Base-by-base conservation (phyloP, 1,140 invertebrate genomes). In the Drosophila sucinea region DNA sequence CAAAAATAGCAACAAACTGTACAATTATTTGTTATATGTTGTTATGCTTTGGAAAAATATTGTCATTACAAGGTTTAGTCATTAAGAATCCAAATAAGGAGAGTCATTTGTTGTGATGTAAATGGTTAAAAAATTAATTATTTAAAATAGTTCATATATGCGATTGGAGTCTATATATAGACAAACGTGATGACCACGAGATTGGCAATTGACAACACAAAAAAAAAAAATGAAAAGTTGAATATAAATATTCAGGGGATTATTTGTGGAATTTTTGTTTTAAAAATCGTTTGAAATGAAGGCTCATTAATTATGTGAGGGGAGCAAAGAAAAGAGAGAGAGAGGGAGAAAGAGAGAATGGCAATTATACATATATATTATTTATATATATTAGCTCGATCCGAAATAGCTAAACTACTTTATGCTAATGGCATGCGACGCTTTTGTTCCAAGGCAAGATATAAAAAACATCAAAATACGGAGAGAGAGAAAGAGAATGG, bases 351-450 rank as follows among this genome's bases (percentile, higher is more conserved):
- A 54, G 62, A 30, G n/a, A 30, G 27, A 30, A 38, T 38, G 56
- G 47, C 23, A 40, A 44, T 35, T 63, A 51, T 51, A 51, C 23
- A 51, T 51, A 51, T 51, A 38, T 11, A 38, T 25, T 51, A 27
- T 51, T 27, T 44, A 6, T 23, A 44, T 51, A 51, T 51, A 51
- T 51, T 27, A 51, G 44, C 44, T 51, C 44, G 63, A 40, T 67
- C 62, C 27, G 54, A 86, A 86, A 86, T 86, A 86, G 84, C 70
- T 40, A 47, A 55, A 77, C 67, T 83, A 77, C 72, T 87, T 89
- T 89, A 87, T 87, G 83, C 79, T 86, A 87, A 86, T 86, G 83
- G 80, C 77, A 83, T 79, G 68, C 68, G 76, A 77, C 79, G 72
- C 67, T 68, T 84, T 55, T 60, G 60, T 67, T 56, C 79, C 79